phyloP scores from a whole-genome alignment of 35 echinoderm and acorn worm genomes.

The Ophiothrix spiculata region DNA sequence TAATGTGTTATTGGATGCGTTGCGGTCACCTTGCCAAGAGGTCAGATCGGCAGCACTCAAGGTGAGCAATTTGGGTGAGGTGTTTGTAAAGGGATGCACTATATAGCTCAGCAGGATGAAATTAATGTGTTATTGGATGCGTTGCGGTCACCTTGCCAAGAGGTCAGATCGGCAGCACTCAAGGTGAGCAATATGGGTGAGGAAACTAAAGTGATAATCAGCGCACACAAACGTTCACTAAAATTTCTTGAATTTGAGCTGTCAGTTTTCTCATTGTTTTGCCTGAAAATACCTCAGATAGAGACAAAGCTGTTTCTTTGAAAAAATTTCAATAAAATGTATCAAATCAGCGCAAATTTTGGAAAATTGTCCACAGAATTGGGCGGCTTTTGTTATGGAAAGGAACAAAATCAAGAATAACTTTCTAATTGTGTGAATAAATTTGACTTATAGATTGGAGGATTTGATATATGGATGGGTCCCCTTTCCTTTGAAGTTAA shows the following conservation, averaged over 20 bases:
- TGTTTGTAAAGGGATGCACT: slow-evolving; percentile 52
- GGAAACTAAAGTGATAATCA: background rate
- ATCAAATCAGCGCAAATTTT: background rate
- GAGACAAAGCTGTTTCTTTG: background rate
- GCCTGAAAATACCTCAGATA: background rate
- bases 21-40: slow-evolving; percentile 54
- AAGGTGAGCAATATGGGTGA: slow-evolving; percentile 72
- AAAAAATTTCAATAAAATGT: background rate
- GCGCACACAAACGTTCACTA: background rate
- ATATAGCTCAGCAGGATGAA: no score
- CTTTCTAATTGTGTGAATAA: no score
- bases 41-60: slow-evolving; percentile 69
- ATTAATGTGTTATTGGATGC: no score
- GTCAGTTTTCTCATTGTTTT: background rate
- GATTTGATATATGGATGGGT: no score
- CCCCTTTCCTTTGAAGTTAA: no score
- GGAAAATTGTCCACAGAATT: background rate
- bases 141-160: no score
- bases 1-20: slow-evolving; percentile 47
- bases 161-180: no score
- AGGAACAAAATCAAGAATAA: no score
- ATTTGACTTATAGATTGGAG: no score
- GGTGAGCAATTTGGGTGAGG: slow-evolving; percentile 49
- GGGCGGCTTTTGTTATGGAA: no score
- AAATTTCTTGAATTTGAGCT: background rate